Base-by-base conservation (phyloP, 1,140 invertebrate species). In the Hesperophylax magnus region DNA sequence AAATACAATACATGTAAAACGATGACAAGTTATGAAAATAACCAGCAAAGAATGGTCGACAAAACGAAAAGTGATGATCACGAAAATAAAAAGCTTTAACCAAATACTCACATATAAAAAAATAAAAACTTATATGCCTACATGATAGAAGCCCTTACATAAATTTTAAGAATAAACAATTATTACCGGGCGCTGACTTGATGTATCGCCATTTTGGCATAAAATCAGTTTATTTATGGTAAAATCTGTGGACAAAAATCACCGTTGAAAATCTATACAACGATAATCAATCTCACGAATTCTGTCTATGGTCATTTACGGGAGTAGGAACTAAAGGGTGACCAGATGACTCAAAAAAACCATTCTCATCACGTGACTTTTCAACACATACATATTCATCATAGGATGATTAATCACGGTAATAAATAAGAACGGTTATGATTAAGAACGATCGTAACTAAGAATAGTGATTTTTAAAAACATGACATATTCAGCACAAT, bases 151-250 rank as follows among this genome's bases (percentile, higher is more conserved):
- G 53, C 27, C 20, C 74, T 79, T n/a, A 56, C 18, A 39, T 60
- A n/a, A 74, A n/a, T 74, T 47, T 52, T 27, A 27, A 52, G 56
- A 69, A 65, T 65, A 53, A 63, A 61, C 54, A 61, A 72, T 71
- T 74, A 72, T 79, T 79, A 79, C 78, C 78, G 69, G 78, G 78
- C 78, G 78, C 78, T 79, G 67, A 79, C 67, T 72, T 18, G 52
- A 39, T 74, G 78, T 67, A 56, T 60, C 78, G 78, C 78, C 78
- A 79, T 79, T 79, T 79, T 79, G 54, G 54, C 78, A 24, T 72
- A 79, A 79, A 69, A 69, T 69, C 34, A 18, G 65, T 69, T 69
- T 69, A 47, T 69, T 34, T 34, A 39, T 69, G 27, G 27, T 39
- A 39, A 47, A 39, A 69, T 69, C 65, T 69, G 52, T 69, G 65